Percentiles rank a stretch among this genome's conserved stretches.
These are phyloP conservation scores for Carpatolechia fugitivella DNA, from an alignment of 2,888 invertebrate species.

Conservation along the genomic window DNA sequence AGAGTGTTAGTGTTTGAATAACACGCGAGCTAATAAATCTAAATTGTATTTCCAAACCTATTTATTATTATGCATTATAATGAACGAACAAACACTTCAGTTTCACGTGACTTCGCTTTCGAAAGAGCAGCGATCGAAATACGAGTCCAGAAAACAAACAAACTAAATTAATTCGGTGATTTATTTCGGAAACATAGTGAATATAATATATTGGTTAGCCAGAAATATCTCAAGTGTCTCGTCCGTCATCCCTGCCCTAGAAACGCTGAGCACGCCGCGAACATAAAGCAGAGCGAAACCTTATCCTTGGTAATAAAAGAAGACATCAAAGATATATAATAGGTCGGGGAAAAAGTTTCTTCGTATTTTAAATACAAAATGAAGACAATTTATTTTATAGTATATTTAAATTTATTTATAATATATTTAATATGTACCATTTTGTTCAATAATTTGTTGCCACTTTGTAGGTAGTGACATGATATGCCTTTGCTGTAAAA, in stretches of 20 bases:
- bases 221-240: slow-evolving; percentile 33
- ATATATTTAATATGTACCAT: no score
- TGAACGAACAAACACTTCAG: slow-evolving; percentile 1
- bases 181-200: slow-evolving; percentile 24
- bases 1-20: not conserved
- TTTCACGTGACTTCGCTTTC: slow-evolving; percentile 6
- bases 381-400: no score
- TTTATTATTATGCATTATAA: not conserved
- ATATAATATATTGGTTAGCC: slow-evolving; percentile 23
- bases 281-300: slow-evolving; percentile 20
- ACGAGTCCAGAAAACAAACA: slow-evolving; percentile 7
- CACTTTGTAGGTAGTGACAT: no score
- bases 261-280: slow-evolving; percentile 23
- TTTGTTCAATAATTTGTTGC: no score
- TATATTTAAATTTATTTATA: no score
- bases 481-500: no score
- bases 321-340: slow-evolving; percentile 19
- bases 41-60: not conserved
- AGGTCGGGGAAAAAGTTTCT: no score
- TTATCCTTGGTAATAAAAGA: slow-evolving; percentile 20
- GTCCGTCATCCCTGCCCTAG: slow-evolving; percentile 31
- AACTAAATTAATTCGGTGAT: slow-evolving; percentile 27
- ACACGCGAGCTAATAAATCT: not conserved
- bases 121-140: slow-evolving; percentile 1
- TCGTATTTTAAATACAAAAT: no score